Evolutionary conservation across 2,888 invertebrate genomes (phyloP).

Genomic region (Chrysomela aeneicollis): DNA sequence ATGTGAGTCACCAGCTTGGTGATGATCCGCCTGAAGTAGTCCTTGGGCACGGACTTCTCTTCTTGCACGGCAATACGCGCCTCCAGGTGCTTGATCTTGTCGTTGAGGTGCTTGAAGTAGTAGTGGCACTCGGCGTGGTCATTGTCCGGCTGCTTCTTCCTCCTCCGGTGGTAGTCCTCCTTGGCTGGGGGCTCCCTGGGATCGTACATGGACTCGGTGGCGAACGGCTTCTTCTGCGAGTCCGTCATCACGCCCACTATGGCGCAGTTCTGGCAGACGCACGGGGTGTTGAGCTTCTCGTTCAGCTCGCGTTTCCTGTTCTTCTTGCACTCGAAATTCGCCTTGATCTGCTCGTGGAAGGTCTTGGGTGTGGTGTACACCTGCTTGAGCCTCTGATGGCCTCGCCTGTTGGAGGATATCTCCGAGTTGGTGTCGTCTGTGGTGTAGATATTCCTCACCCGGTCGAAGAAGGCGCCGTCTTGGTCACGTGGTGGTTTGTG

Average conservation of each 20-base stretch:
- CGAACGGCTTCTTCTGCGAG: slow-evolving; percentile 56
- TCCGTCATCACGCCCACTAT: slow-evolving; percentile 56
- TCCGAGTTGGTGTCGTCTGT: slow-evolving; percentile 34
- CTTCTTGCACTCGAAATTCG: slow-evolving; percentile 51
- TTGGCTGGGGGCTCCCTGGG: slow-evolving; percentile 22
- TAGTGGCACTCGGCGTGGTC: slow-evolving; percentile 42
- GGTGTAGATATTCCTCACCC: slow-evolving; percentile 17
- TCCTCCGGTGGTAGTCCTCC: slow-evolving; percentile 22
- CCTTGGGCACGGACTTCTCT: slow-evolving; percentile 56
- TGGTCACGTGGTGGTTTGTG: background rate
- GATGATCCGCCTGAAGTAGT: slow-evolving; percentile 58
- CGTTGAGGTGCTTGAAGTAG: slow-evolving; percentile 45
- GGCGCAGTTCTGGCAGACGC: slow-evolving; percentile 58
- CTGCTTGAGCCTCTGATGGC: slow-evolving; percentile 42
- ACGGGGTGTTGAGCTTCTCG: slow-evolving; percentile 51
- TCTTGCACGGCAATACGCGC: slow-evolving; percentile 54
- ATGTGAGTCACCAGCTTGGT: slow-evolving; percentile 52
- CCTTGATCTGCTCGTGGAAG: slow-evolving; percentile 47
- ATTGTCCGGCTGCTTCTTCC: slow-evolving; percentile 5
- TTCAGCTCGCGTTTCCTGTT: slow-evolving; percentile 38
- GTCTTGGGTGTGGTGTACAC: slow-evolving; percentile 53
- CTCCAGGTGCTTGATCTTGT: slow-evolving; percentile 53
- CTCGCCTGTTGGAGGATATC: slow-evolving; percentile 11
- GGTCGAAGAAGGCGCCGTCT: background rate
- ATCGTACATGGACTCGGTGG: slow-evolving; percentile 42